Evolutionary conservation across 2,888 invertebrate genomes (phyloP), one percentile per base, ranked within the genome.

Genomic region (Aproaerema taeniolella): DNA sequence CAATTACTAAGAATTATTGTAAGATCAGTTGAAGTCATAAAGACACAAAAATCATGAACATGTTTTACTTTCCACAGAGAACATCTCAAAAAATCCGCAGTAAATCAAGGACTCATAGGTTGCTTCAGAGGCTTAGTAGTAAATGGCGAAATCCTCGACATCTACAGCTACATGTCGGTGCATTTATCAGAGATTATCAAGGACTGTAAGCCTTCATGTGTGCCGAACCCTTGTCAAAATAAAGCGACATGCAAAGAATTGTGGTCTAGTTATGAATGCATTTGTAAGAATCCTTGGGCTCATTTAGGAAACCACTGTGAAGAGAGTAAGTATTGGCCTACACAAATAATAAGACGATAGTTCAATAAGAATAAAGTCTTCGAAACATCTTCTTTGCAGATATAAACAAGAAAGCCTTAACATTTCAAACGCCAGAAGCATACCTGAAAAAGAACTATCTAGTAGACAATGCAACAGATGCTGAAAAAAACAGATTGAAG

Each of bases 141-240:
- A 13, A 97, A 97, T 62, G 95, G 95, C 11, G 94, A 95, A 82
- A 93, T 96, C 46, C 85, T 97, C 29, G 95, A 97, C 63, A 94
- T 98, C 49, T 95, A 96, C 77, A 95, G 94, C 52, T 96, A 96
- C 73, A 95, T 95, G 94, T 95, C 95, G 28, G 95, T 95, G 17
- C 95, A 96, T 79, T 79, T 96, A 38, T 95, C 94, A 34, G 96
- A 96, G 75, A 96, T 97, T 46, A 95, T 95, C 44, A 94, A 94
- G 68, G 96, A 96, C 67, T 98, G 98, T 67, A 95, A 95, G 65
- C 96, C 97, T 0, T 96, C 96, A 0, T 98, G 98, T 75, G 95
- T 95, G 49, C 96, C 96, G 0, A 96, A 96, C 67, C 97, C 97
- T 6, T 98, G 97, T 68, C 92, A 93, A 71, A 97, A 98, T 69